Evolutionary conservation across 2,888 invertebrate species (phyloP), one percentile per base, ranked within the genome.

Genomic region (Spatulosminthurus flaviceps): DNA sequence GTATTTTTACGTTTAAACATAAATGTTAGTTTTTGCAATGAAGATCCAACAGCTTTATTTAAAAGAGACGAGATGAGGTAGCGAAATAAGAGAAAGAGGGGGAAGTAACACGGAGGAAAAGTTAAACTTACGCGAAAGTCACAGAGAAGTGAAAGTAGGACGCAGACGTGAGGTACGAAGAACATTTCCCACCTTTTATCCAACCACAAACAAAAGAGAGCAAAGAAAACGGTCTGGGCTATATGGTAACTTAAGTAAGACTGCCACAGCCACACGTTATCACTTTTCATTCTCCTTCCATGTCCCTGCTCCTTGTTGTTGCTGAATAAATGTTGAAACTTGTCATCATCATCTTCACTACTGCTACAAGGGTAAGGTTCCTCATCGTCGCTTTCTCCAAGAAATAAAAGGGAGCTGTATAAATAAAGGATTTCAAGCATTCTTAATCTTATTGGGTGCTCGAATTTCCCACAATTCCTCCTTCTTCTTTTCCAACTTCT

Each of bases 161-260:
- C 29, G 29, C 64, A 75, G 19, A 80, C 28, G 26, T 78, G 80
- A 1, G 76, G 41, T 29, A 76, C 43, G 76, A 79, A 78, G 19
- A 80, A 64, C 7, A 80, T n/a, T 60, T 80, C 80, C 80, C 80
- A 80, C 24, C 72, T 75, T 64, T 75, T 70, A 21, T 79, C 80
- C 78, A 80, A 42, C 51, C 24, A 78, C 22, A 71, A 41, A 29
- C 69, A 66, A 43, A 79, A 76, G 13, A 76, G 2, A 1, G 69
- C 29, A 61, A 80, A 75, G 29, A 70, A 43, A 7, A 70, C 22
- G 0, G 73, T 60, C 70, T 80, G 80, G 22, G 34, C 21, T 0
- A 75, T 51, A 22, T 66, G 60, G 67, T 74, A 80, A 16, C 74
- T 61, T 16, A 78, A 73, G 19, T 74, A 70, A 22, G 75, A 66